These are phyloP conservation scores for Alaudala cheleensis DNA, from an alignment of 2,113 vertebrate genomes.

Conservation along the genomic window DNA sequence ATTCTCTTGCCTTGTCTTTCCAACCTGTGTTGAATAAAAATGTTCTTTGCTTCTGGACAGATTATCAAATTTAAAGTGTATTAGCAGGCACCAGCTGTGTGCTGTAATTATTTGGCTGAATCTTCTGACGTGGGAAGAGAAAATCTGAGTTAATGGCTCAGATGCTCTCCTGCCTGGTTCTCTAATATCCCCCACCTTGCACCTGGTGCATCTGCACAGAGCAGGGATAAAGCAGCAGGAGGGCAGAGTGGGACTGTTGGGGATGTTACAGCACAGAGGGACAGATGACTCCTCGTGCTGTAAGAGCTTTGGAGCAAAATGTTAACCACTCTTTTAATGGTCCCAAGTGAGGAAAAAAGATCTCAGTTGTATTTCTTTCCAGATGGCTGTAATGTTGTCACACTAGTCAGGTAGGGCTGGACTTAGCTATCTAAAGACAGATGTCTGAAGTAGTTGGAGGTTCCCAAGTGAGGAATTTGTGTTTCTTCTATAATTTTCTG, in stretches of 20 bases:
- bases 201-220: constrained; percentile 7
- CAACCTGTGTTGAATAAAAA: constrained; percentile 21
- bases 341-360: not conserved
- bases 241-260: not conserved
- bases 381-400: not conserved
- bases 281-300: not conserved
- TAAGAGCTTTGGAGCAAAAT: not conserved
- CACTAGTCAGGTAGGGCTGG: not conserved
- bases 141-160: constrained; percentile 50
- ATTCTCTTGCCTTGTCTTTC: constrained; percentile 40
- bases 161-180: constrained; percentile 13
- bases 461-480: not conserved
- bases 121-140: not conserved
- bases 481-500: not conserved
- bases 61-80: constrained; percentile 61
- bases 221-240: constrained; percentile 3
- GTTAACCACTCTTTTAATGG: not conserved
- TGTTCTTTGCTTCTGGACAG: constrained; percentile 30
- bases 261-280: not conserved
- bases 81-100: constrained; percentile 61
- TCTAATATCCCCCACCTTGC: not conserved
- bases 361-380: not conserved
- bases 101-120: constrained; percentile 66
- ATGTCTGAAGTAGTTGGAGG: not conserved
- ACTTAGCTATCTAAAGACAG: not conserved